These are phyloP conservation scores for Ennomos quercinarius DNA, from an alignment of 2,888 invertebrate species.

Conservation along the genomic window DNA sequence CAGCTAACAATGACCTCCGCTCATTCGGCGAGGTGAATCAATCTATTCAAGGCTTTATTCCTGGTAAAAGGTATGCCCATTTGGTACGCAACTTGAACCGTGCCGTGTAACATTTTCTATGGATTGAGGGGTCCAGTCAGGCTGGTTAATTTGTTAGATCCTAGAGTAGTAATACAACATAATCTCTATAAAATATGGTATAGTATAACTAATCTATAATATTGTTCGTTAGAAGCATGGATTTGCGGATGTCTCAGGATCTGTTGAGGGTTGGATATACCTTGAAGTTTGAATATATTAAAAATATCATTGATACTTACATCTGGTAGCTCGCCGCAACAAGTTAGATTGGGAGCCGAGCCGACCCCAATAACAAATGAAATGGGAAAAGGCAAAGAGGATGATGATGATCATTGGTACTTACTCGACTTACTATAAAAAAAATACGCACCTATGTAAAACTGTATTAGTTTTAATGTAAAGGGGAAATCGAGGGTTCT, in stretches of 20 bases:
- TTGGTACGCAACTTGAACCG: constrained; percentile 46
- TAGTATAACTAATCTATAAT: constrained; percentile 20
- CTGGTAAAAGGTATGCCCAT: constrained; percentile 69
- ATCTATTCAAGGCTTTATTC: constrained; percentile 70
- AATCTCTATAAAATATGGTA: constrained; percentile 17
- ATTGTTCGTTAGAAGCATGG: neutral
- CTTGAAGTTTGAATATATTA: too few relatives aligned
- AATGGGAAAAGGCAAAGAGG: too few relatives aligned
- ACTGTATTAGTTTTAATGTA: too few relatives aligned
- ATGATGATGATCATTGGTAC: too few relatives aligned
- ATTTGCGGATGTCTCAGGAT: neutral
- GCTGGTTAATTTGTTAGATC: constrained; percentile 40
- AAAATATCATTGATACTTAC: too few relatives aligned
- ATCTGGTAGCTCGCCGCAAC: too few relatives aligned
- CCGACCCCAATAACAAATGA: too few relatives aligned
- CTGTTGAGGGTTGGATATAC: too few relatives aligned
- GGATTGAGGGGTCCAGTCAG: constrained; percentile 41
- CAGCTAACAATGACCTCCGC: constrained; percentile 58
- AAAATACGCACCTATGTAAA: too few relatives aligned
- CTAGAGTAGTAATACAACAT: constrained; percentile 20
- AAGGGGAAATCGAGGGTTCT: too few relatives aligned
- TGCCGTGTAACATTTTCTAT: constrained; percentile 29
- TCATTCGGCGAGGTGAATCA: constrained; percentile 69
- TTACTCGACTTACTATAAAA: too few relatives aligned
- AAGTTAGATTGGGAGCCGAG: too few relatives aligned